A percentile compares a stretch with the other conserved stretches of the same genome.
phyloP scores from a whole-genome alignment of 2,113 vertebrate genomes.

The Oncorhynchus nerka region DNA sequence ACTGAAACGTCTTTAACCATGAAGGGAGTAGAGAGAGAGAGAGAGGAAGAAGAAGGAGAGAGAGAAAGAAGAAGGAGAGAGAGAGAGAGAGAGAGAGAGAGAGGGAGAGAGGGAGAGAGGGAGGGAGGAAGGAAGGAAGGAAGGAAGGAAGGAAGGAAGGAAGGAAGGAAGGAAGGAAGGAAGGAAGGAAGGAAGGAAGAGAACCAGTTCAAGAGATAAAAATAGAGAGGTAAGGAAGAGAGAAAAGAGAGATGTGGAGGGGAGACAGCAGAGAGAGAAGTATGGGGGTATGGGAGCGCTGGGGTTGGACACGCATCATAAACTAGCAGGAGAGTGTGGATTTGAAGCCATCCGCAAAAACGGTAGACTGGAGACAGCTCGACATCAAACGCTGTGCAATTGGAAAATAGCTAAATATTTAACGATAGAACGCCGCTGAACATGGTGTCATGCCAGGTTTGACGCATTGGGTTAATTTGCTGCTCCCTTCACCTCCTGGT shows the following conservation, averaged over 20 bases:
- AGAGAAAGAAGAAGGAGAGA: neutral
- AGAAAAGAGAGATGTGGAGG: slow-evolving; percentile 3
- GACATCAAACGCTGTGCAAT: slow-evolving; percentile 36
- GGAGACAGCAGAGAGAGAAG: slow-evolving; percentile 26
- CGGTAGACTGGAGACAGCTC: slow-evolving; percentile 20
- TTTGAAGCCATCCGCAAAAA: slow-evolving; percentile 47
- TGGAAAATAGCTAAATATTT: slow-evolving; percentile 51
- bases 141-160: no score
- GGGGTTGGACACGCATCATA: slow-evolving; percentile 63
- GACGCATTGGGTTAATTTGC: slow-evolving; percentile 85
- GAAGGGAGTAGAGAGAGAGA: slow-evolving; percentile 41
- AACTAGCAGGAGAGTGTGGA: slow-evolving; percentile 56
- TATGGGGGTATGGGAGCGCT: neutral
- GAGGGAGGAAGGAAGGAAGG: neutral
- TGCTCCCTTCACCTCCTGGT: slow-evolving; percentile 69
- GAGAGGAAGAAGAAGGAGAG: neutral
- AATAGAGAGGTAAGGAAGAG: slow-evolving; percentile 35
- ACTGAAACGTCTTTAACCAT: slow-evolving; percentile 86
- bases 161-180: no score
- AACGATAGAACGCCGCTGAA: slow-evolving; percentile 58
- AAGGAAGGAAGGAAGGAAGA: neutral
- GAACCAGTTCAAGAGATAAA: slow-evolving; percentile 16
- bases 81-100: no score
- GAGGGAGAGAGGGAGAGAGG: neutral
- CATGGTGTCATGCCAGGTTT: slow-evolving; percentile 78